Percentiles rank a stretch among this genome's conserved stretches.
phyloP scores from a whole-genome alignment of 2,113 vertebrate genomes.

The rat (Rattus norvegicus) region DNA sequence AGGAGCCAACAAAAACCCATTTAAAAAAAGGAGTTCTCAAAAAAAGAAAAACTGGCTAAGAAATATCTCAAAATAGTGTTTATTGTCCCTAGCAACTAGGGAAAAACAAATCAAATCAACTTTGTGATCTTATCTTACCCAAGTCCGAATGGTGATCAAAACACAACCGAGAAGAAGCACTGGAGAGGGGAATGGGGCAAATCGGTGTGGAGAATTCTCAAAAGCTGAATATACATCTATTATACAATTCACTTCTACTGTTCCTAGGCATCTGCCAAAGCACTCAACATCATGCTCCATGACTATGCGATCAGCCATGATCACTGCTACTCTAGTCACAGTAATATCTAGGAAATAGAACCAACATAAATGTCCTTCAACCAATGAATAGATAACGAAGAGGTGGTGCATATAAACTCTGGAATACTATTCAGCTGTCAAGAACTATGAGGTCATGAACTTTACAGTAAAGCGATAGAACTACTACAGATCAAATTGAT shows the following conservation, averaged over 20 bases:
- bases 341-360: too few species aligned
- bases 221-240: neutral
- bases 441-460: neutral
- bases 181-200: neutral
- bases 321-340: neutral
- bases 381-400: too few species aligned
- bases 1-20: neutral
- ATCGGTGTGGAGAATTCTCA: neutral
- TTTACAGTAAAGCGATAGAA: neutral
- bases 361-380: neutral
- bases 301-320: neutral
- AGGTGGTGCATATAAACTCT: neutral
- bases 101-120: neutral
- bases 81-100: neutral
- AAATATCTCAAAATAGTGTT: neutral
- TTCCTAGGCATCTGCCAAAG: neutral
- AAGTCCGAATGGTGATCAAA: neutral
- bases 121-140: neutral
- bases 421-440: neutral
- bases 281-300: too few species aligned
- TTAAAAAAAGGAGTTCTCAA: neutral
- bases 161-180: too few species aligned
- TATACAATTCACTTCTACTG: fast-evolving
- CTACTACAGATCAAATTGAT: neutral
- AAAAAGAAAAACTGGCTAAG: neutral